Percentiles rank a stretch among this genome's conserved stretches.
phyloP scores from a whole-genome alignment of 2,888 invertebrate species.

The Plebejus argus region DNA sequence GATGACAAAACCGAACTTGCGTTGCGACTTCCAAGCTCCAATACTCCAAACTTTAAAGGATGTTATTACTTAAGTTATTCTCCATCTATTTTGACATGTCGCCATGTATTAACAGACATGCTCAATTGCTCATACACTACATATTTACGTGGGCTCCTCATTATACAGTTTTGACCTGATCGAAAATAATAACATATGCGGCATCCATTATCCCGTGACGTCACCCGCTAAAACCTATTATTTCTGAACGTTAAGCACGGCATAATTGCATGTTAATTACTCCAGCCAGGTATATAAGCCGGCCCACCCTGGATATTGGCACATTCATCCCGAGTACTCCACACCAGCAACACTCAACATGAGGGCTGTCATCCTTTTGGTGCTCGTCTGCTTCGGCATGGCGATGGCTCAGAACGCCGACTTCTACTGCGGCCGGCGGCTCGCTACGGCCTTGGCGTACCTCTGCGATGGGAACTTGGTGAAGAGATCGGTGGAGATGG shows the following conservation, averaged over 20 bases:
- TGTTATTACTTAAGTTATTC: no score
- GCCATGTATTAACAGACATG: no score
- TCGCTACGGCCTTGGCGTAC: constrained; percentile 44
- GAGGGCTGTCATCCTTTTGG: constrained; percentile 22
- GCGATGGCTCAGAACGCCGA: constrained; percentile 31
- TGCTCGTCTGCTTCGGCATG: constrained; percentile 22
- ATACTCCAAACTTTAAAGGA: no score
- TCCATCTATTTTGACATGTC: no score
- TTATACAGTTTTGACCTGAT: constrained; percentile 19
- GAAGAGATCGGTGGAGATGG: constrained; percentile 36
- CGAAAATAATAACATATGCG: constrained; percentile 20
- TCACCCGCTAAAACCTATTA: constrained; percentile 18
- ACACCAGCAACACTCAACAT: constrained; percentile 32
- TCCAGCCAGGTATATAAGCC: constrained; percentile 32
- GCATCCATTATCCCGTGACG: constrained; percentile 21
- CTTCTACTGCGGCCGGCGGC: constrained; percentile 36
- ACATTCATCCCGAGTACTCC: background rate
- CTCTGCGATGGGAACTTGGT: constrained; percentile 40
- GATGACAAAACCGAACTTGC: no score
- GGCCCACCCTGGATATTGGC: background rate
- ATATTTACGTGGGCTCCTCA: background rate
- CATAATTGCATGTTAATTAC: constrained; percentile 33
- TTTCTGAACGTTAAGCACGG: constrained; percentile 22
- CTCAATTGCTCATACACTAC: no score
- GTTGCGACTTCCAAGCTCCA: no score